Conservation (phyloP, 2,113 vertebrate species). For the Herpetotheres cachinnans region DNA sequence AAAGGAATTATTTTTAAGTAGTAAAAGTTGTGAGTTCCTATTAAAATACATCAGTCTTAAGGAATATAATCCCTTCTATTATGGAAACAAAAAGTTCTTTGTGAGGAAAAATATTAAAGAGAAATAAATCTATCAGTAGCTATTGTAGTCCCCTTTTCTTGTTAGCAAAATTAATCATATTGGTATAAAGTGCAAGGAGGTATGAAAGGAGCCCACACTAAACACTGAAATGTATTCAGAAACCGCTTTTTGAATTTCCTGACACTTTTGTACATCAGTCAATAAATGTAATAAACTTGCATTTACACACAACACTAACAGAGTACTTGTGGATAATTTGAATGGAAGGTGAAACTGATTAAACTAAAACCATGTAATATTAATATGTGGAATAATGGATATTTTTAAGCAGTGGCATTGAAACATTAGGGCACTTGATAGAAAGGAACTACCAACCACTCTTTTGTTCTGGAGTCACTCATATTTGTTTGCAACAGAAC, state of each 20-base stretch:
- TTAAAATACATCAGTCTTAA: slow-evolving; percentile 23
- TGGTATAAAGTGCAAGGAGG: background rate
- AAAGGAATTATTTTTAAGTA: slow-evolving; percentile 74
- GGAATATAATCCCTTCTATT: background rate
- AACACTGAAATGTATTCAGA: background rate
- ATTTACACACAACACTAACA: background rate
- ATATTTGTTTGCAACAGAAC: background rate
- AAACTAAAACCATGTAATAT: background rate
- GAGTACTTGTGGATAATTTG: background rate
- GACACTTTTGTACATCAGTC: background rate
- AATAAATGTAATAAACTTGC: background rate
- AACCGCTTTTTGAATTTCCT: background rate
- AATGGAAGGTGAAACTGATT: background rate
- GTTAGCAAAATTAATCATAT: slow-evolving; percentile 38
- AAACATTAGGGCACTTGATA: background rate
- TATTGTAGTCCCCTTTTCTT: slow-evolving; percentile 21
- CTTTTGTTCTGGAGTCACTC: background rate
- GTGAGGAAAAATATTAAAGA: slow-evolving; percentile 37
- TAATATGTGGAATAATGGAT: background rate
- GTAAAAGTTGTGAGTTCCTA: slow-evolving; percentile 72
- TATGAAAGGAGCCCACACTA: background rate
- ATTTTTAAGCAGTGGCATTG: background rate
- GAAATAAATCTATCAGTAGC: slow-evolving; percentile 47
- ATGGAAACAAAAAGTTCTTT: slow-evolving; percentile 26
- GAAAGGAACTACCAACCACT: background rate